Evolutionary conservation across 2,113 vertebrate genomes (phyloP).

Genomic region (Brachionichthys hirsutus): DNA sequence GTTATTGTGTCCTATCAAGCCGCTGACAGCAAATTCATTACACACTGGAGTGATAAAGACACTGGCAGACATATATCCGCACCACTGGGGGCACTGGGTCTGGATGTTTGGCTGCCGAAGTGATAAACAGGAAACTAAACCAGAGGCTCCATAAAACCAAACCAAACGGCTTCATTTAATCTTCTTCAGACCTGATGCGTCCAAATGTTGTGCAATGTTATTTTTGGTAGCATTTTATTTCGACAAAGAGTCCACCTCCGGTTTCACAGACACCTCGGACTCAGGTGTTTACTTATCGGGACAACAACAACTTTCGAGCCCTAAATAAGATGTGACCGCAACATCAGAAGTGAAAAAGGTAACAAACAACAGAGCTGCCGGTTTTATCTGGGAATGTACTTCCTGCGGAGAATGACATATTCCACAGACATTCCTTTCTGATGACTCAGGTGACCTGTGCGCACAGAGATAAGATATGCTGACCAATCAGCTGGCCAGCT

Average conservation of each 20-base stretch:
- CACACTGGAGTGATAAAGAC: slow-evolving; percentile 63
- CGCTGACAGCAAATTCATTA: slow-evolving; percentile 70
- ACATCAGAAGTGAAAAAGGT: slow-evolving; percentile 73
- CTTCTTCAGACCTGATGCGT: background rate
- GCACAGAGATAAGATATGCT: slow-evolving; percentile 29
- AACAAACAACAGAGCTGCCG: slow-evolving; percentile 73
- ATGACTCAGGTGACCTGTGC: slow-evolving; percentile 62
- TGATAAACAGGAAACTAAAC: slow-evolving; percentile 72
- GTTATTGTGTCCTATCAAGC: slow-evolving; percentile 80
- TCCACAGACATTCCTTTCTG: slow-evolving; percentile 73
- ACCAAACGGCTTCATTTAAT: background rate
- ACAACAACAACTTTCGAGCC: slow-evolving; percentile 71
- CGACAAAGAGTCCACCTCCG: background rate
- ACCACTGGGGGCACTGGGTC: slow-evolving; percentile 63
- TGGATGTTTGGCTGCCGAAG: slow-evolving; percentile 46
- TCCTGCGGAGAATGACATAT: slow-evolving; percentile 81
- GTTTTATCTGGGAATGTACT: slow-evolving; percentile 77
- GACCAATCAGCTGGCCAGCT: slow-evolving; percentile 32
- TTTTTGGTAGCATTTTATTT: slow-evolving; percentile 2
- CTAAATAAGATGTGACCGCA: slow-evolving; percentile 70
- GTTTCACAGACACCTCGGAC: slow-evolving; percentile 31
- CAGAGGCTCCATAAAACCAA: slow-evolving; percentile 20
- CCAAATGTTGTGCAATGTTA: background rate
- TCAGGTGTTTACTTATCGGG: slow-evolving; percentile 77
- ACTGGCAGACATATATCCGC: slow-evolving; percentile 68